Base-by-base conservation (phyloP, 2,888 invertebrate genomes). In the Drosophila yooni region DNA sequence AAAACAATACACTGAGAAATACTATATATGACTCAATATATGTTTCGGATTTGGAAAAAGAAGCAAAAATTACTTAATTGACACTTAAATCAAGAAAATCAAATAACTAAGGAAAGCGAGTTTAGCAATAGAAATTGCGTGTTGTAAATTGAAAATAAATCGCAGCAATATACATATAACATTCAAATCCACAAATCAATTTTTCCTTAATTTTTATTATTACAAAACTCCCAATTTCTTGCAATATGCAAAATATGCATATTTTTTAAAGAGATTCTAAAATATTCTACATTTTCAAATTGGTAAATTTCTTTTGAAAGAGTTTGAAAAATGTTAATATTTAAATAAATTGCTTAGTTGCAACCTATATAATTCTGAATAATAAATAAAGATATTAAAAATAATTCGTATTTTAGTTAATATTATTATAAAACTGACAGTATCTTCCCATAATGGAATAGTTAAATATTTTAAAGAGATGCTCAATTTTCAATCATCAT, bases 1-100 rank as follows among this genome's bases (percentile, higher is more conserved):
- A 65, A 43, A 68, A 48, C 69, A 53, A 65, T 71, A 71, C 81
- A 75, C 72, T 81, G 68, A 29, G 29, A 51, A 59, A 74, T 64
- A 38, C 4, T 13, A 7, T 18, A 31, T 58, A 43, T n/a, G 40
- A 29, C 13, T 50, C 15, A 63, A 59, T 13, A 27, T 34, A 33
- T 33, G 3, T 6, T 6, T 46, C 25, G 25, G 25, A 13, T 27
- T 27, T 7, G 13, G 0, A 18, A 6, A 33, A 11, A 36, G 3
- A 25, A 15, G 6, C 18, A n/a, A n/a, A 18, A 38, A 29, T 25
- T 15, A 15, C n/a, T 56, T 38, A 38, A 29, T 27, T 54, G 11
- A 18, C 15, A 29, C 34, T 51, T 6, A 50, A 33, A 6, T 1
- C 18, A 15, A 4, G 15, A 7, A 46, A 25, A 46, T n/a, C n/a